Base-by-base conservation (phyloP, 2,888 invertebrate species). In the Synergus japonicus region DNA sequence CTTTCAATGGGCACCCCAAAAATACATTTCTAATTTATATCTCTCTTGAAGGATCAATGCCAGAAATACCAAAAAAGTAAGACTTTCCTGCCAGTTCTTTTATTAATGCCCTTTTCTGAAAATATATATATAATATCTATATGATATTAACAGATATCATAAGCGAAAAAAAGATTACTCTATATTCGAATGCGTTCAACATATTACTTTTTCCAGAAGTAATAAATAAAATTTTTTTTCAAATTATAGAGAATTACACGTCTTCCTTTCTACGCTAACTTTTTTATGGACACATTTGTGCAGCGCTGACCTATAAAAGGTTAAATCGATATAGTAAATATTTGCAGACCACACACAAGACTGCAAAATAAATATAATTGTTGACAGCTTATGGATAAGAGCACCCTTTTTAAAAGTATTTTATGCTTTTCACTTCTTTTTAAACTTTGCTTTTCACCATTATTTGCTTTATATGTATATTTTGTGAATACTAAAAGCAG, bases 281-380 rank as follows among this genome's bases (percentile, higher is more conserved):
- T 54, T 8, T 18, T 54, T 54, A 15, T 9, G 9, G n/a, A n/a
- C 54, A n/a, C 60, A 13, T 60, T 60, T 29, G 4, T n/a, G 10
- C 41, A 73, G n/a, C 15, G 37, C 69, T 73, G 69, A 73, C 69
- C 69, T 15, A 73, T 49, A 73, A 73, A 66, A 37, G 15, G 46
- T 49, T 8, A 10, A 49, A 73, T 73, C 69, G 15, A 73, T 73
- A 49, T 29, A 49, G 69, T 49, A 49, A 5, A 73, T 37, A 37
- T 49, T 73, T 73, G 29, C 22, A 49, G 49, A 73, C 69, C 29
- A 73, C 8, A 69, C n/a, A 41, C 22, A 29, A 60, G 22, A 60
- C 60, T 22, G 5, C 10, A 60, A 13, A 60, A 22, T 18, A 60
- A 60, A 60, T 60, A 67, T 12, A 67, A 67, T 44, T 12, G 18